Evolutionary conservation across 2,113 vertebrate genomes (phyloP).

Genomic region (Porphyrio hochstetteri): DNA sequence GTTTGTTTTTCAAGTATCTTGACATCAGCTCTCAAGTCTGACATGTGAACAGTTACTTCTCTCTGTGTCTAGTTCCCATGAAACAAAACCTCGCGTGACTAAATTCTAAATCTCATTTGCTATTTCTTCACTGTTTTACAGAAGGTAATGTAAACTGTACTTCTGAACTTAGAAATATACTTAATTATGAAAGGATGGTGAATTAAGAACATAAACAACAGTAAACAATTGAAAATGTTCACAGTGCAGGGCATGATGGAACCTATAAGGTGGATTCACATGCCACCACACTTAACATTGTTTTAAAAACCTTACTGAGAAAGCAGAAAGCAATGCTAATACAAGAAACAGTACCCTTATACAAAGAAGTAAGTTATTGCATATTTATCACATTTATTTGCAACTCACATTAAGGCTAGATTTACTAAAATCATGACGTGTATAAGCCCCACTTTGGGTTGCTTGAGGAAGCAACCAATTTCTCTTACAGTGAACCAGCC

Average conservation of each 20-base stretch:
- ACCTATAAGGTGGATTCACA: background rate
- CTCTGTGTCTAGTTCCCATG: background rate
- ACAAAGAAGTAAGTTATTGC: constrained; percentile 70
- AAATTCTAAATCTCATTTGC: constrained; percentile 1
- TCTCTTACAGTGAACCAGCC: constrained; percentile 1
- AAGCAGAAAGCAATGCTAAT: constrained; percentile 50
- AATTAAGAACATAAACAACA: constrained; percentile 57
- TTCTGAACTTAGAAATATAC: constrained; percentile 54
- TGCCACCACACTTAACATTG: constrained; percentile 20
- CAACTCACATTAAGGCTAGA: constrained; percentile 65
- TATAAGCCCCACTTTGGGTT: background rate
- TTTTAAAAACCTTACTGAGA: constrained; percentile 30
- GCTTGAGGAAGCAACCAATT: constrained; percentile 28
- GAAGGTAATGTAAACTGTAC: constrained; percentile 64
- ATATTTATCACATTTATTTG: constrained; percentile 70
- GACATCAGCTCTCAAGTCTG: background rate
- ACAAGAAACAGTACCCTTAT: constrained; percentile 55
- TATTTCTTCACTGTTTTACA: constrained; percentile 51
- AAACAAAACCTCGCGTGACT: constrained; percentile 15
- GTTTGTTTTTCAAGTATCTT: constrained; percentile 46
- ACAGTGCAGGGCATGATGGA: constrained; percentile 57
- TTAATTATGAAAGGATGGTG: constrained; percentile 56
- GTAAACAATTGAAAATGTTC: constrained; percentile 57
- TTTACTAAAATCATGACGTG: constrained; percentile 52
- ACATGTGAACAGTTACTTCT: constrained; percentile 19